These are phyloP conservation scores for Chaenogobius annularis DNA, from an alignment of 2,113 vertebrate species.

Conservation along the genomic window DNA sequence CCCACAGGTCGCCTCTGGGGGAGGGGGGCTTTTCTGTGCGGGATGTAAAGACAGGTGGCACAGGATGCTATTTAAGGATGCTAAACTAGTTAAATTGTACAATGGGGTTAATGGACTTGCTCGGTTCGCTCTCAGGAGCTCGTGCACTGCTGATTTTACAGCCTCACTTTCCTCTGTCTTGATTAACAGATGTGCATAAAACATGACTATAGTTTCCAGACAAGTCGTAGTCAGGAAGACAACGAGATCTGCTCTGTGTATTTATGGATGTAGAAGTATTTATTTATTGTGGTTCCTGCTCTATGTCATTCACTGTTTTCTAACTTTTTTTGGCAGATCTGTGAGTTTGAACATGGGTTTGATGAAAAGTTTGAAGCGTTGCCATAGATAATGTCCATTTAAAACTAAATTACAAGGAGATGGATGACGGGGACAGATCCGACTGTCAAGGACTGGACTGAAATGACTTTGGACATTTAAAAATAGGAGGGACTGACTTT, in stretches of 20 bases:
- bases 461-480: too few species aligned
- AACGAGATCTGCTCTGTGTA: background rate
- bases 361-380: too few species aligned
- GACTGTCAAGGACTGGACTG: too few species aligned
- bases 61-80: constrained; percentile 24
- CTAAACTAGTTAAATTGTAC: constrained; percentile 30
- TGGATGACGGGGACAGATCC: too few species aligned
- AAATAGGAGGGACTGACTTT: too few species aligned
- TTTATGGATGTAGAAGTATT: too few species aligned
- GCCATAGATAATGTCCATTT: too few species aligned
- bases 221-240: constrained; percentile 12
- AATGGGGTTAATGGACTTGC: constrained; percentile 17
- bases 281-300: too few species aligned
- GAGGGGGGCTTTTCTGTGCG: constrained; percentile 4
- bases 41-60: constrained; percentile 24
- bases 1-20: constrained; percentile 34
- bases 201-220: constrained; percentile 48
- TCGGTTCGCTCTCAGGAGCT: constrained; percentile 12
- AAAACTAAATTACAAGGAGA: too few species aligned
- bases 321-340: too few species aligned
- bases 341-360: too few species aligned
- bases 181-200: constrained; percentile 64
- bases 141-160: constrained; percentile 41
- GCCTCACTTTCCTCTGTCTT: constrained; percentile 32
- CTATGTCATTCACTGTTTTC: too few species aligned